phyloP scores from a whole-genome alignment of 2,888 invertebrate species.

The Eucera pruinosa region DNA sequence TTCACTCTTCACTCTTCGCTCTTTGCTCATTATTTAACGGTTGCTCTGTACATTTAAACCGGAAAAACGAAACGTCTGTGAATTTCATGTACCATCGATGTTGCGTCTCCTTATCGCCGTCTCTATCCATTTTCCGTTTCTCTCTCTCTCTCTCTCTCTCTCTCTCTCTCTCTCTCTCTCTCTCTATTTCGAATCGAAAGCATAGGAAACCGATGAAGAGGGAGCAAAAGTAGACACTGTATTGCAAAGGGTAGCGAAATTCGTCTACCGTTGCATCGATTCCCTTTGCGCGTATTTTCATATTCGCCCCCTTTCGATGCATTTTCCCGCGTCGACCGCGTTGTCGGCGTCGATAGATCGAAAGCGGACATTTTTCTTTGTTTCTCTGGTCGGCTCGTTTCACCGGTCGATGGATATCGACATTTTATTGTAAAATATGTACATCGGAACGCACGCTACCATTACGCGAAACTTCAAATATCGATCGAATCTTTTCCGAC shows the following conservation, averaged over 20 bases:
- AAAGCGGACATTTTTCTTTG: not conserved
- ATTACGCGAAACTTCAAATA: slow-evolving; percentile 24
- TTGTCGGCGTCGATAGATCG: too few species aligned
- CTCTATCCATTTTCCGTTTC: too few species aligned
- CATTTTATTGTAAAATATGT: slow-evolving; percentile 31
- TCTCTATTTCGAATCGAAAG: too few species aligned
- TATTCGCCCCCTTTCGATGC: not conserved
- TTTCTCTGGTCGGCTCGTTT: slow-evolving; percentile 15
- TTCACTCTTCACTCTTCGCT: too few species aligned
- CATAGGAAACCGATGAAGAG: not conserved
- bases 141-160: too few species aligned
- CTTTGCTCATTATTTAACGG: too few species aligned
- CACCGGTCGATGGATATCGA: slow-evolving; percentile 4
- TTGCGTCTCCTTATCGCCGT: too few species aligned
- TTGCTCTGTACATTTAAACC: too few species aligned
- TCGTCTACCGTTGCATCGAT: not conserved
- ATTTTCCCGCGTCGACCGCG: too few species aligned
- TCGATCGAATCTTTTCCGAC: not conserved
- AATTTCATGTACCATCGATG: too few species aligned
- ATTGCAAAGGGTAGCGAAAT: not conserved
- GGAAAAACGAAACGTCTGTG: too few species aligned
- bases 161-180: too few species aligned
- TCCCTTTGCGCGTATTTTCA: not conserved
- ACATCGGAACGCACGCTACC: slow-evolving; percentile 27
- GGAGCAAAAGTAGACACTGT: not conserved